Evolutionary conservation across 2,888 invertebrate species (phyloP).

Genomic region (Amitus sp.): DNA sequence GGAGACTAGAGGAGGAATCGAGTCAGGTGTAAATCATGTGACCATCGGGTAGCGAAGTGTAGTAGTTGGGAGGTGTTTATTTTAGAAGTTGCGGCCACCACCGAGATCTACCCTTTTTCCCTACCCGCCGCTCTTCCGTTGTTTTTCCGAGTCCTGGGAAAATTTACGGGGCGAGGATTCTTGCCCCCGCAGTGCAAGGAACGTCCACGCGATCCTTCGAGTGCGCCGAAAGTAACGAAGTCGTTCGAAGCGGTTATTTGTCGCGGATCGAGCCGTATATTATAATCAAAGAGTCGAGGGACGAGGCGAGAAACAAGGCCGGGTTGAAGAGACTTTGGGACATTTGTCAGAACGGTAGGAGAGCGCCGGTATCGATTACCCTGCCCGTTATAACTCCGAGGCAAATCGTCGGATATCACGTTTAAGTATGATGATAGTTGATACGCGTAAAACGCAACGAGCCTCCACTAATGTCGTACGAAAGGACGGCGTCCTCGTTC

Average conservation of each 20-base stretch:
- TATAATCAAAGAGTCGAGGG: slow-evolving; percentile 34
- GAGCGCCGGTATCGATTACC: slow-evolving; percentile 54
- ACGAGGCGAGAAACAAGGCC: slow-evolving; percentile 27
- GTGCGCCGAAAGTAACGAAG: slow-evolving; percentile 26
- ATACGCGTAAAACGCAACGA: slow-evolving; percentile 56
- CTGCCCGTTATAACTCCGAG: slow-evolving; percentile 48
- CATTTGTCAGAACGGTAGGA: slow-evolving; percentile 44
- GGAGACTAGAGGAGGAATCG: no score
- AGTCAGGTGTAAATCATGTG: no score
- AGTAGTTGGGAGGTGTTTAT: no score
- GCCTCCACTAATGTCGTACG: slow-evolving; percentile 53
- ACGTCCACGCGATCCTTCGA: slow-evolving; percentile 28
- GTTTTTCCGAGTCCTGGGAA: no score
- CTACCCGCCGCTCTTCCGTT: no score
- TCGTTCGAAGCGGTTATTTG: slow-evolving; percentile 31
- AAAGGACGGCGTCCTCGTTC: slow-evolving; percentile 19
- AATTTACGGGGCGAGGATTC: no score
- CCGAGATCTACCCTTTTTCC: no score
- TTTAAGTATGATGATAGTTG: slow-evolving; percentile 62
- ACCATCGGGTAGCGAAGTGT: no score
- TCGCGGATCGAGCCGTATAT: slow-evolving; percentile 29
- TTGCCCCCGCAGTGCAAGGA: no score
- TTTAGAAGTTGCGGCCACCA: no score
- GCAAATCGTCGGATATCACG: slow-evolving; percentile 61
- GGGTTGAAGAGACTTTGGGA: slow-evolving; percentile 42